phyloP scores from a whole-genome alignment of 2,888 invertebrate species.

The Drosophila putrida region DNA sequence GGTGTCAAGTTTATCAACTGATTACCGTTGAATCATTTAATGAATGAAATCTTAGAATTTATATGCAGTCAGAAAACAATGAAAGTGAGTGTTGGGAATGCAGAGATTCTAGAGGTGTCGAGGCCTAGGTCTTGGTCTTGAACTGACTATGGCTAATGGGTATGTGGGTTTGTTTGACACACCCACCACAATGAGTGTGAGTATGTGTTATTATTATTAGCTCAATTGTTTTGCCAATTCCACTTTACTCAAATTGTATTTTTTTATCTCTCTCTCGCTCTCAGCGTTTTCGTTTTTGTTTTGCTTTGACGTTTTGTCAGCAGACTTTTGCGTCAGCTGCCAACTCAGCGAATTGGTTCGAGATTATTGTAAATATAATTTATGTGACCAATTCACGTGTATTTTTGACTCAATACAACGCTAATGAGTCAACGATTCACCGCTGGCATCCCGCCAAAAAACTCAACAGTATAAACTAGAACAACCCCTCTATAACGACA shows the following conservation, averaged over 20 bases:
- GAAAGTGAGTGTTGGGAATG: neutral
- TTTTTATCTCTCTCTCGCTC: neutral
- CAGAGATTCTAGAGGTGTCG: neutral
- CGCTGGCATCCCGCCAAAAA: conserved; percentile 41
- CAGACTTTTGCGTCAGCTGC: conserved; percentile 42
- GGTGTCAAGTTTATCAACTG: conserved; percentile 38
- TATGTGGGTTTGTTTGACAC: conserved; percentile 25
- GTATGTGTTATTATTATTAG: conserved; percentile 3
- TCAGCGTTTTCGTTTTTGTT: conserved; percentile 32
- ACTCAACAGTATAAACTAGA: neutral
- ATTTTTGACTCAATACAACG: conserved; percentile 3
- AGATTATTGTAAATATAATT: neutral
- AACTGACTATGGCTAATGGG: too few relatives aligned
- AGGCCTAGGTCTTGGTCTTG: neutral
- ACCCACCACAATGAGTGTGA: conserved; percentile 21
- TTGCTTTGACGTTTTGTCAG: conserved; percentile 31
- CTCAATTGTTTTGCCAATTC: conserved; percentile 25
- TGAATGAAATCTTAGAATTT: conserved; percentile 6
- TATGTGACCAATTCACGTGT: conserved; percentile 19
- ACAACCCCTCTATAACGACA: conserved; percentile 40
- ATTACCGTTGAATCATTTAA: conserved; percentile 3
- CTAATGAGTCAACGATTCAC: conserved; percentile 17
- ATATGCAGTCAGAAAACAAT: neutral
- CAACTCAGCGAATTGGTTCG: conserved; percentile 45
- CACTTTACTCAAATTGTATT: neutral